phyloP scores from a whole-genome alignment of 1,140 invertebrate species.

The Drosophila sturtevanti region DNA sequence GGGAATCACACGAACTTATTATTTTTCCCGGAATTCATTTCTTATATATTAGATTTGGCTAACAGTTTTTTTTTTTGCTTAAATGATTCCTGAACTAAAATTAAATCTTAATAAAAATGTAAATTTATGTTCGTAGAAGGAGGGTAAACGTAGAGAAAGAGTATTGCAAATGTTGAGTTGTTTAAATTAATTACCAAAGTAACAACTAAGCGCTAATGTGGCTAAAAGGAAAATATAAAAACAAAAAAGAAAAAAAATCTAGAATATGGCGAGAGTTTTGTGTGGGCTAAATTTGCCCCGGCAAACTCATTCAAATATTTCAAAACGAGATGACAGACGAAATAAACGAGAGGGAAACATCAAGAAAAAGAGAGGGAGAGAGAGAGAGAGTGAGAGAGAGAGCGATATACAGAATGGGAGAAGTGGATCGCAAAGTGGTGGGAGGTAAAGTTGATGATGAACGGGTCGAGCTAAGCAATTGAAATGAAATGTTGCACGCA shows the following conservation, averaged over 20 bases:
- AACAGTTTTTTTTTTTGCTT: no score
- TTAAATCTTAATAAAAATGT: neutral
- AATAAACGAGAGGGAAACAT: neutral
- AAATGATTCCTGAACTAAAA: no score
- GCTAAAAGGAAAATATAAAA: neutral
- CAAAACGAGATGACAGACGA: neutral
- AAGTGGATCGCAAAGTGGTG: no score
- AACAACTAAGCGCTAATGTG: slow-evolving; percentile 6
- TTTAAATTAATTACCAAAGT: neutral
- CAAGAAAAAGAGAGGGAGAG: neutral
- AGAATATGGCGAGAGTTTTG: neutral
- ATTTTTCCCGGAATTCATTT: no score
- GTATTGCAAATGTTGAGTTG: neutral
- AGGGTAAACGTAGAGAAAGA: neutral
- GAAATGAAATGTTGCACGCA: slow-evolving; percentile 21
- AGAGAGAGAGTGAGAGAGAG: neutral
- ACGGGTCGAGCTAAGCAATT: slow-evolving; percentile 10
- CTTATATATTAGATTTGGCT: no score
- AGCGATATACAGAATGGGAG: no score
- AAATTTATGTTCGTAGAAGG: no score
- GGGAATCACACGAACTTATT: no score
- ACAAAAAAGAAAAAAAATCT: neutral
- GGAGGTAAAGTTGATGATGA: neutral
- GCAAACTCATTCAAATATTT: slow-evolving; percentile 5
- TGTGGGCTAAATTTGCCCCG: neutral